Percentiles rank a stretch among this genome's conserved stretches.
phyloP scores from a whole-genome alignment of 2,888 invertebrate species.

The Drosophila phalerata region DNA sequence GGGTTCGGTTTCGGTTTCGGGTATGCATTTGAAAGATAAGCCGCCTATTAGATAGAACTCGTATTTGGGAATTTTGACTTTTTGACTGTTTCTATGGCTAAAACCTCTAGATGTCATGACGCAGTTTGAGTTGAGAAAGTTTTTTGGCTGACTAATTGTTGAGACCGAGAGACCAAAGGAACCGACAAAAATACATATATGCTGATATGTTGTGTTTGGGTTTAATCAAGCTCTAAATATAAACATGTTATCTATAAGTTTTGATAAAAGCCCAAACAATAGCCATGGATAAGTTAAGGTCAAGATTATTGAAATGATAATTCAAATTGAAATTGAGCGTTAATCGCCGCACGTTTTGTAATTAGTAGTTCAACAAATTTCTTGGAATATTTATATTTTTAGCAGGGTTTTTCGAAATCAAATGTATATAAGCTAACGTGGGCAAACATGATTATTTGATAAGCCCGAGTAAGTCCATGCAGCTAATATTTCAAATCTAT shows the following conservation, averaged over 20 bases:
- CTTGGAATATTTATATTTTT: neutral
- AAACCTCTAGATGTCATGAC: constrained; percentile 2
- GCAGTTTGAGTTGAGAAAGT: constrained; percentile 26
- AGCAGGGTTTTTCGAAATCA: neutral
- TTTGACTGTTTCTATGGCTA: constrained; percentile 3
- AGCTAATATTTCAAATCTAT: neutral
- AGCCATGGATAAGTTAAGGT: constrained; percentile 18
- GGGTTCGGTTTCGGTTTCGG: neutral
- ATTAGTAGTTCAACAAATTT: constrained; percentile 22
- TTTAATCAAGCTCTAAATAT: constrained; percentile 32
- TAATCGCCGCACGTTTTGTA: neutral
- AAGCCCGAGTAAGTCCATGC: too few relatives aligned
- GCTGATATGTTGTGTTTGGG: constrained; percentile 21
- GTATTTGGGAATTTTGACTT: neutral
- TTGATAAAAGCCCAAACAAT: constrained; percentile 26
- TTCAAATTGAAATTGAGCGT: constrained; percentile 3
- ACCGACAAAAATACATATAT: constrained; percentile 21
- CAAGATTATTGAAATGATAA: constrained; percentile 24
- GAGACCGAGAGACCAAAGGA: constrained; percentile 47
- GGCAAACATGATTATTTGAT: neutral
- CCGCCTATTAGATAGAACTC: constrained; percentile 2
- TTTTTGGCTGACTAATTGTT: constrained; percentile 55
- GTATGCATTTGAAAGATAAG: neutral
- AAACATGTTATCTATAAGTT: neutral
- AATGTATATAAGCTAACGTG: constrained; percentile 23